Base-by-base conservation (phyloP, 2,797 vertebrate genomes). In the Sparus aurata region DNA sequence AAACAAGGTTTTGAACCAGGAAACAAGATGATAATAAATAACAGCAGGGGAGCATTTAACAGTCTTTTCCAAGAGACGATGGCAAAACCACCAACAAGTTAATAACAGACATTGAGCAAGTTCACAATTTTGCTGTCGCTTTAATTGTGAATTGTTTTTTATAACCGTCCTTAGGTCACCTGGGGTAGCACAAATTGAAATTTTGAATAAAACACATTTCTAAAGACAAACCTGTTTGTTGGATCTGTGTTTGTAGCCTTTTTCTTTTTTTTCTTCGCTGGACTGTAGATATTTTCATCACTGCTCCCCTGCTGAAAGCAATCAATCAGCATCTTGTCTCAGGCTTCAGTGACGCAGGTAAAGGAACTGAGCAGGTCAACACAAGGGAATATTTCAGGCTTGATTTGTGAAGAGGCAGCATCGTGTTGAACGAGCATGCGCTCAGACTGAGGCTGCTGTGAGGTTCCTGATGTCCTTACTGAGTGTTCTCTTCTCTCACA, bases 311-410 rank as follows among this genome's bases (percentile, higher is more conserved):
- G 93, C 93, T 94, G 94, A 94, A 95, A 95, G 90, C 93, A 95
- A 95, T 95, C 94, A 93, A 95, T 95, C 93, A 93, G 92, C 89
- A 92, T 94, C 93, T 95, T 93, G 92, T 95, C 93, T 94, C 88
- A 75, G 86, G 87, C 93, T 92, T 92, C 90, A 90, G 89, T 95
- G 92, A 95, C 90, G 94, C 94, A 93, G 89, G 91, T 92, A 93
- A 92, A 92, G 87, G 90, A 93, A 93, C 89, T 81, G 81, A 94
- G 80, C 86, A 87, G 94, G 92, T 93, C 93, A 91, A 86, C 91
- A 86, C 87, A 84, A 83, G 91, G 92, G 87, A 95, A 92, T 94
- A 62, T 94, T 94, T 93, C 91, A 94, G 89, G 92, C 94, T 93
- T 94, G 88, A 92, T 93, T 94, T 93, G 92, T 93, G 90, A 93